Base-by-base conservation (phyloP, 2,113 vertebrate species). In the Tautogolabrus adspersus region DNA sequence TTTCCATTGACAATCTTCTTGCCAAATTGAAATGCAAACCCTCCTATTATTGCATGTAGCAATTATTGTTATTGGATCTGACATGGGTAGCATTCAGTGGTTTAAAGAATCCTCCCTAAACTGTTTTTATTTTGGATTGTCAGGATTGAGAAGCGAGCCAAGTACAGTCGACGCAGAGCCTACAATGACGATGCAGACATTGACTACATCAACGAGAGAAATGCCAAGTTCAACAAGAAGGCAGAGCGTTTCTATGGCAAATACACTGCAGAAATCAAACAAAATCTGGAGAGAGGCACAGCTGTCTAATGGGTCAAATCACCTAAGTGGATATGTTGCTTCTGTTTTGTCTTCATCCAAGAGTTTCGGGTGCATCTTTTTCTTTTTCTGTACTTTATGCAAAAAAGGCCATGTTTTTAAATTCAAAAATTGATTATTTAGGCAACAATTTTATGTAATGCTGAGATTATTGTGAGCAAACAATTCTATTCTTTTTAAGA, bases 161-260 rank as follows among this genome's bases (percentile, higher is more conserved):
- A 97, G 57, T 99, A 98, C 81, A 99, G 98, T 79, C 93, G 98
- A 0, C 94, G 98, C 47, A 93, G 98, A 1, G 96, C 97, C 1
- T 99, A 99, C 84, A 99, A 99, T 0, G 98, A 99, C 0, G 97
- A 99, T 0, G 95, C 98, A 0, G 97, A 98, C 89, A 97, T 99
- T 0, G 98, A 99, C 90, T 99, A 98, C 93, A 99, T 99, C 5
- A 99, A 99, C 0, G 98, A 99, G 88, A 94, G 98, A 38, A 99
- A 99, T 0, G 97, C 98, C 90, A 99, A 99, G 82, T 99, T 99
- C 95, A 99, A 99, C 91, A 97, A 99, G 94, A 99, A 99, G 79
- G 98, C 98, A 0, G 98, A 99, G 85, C 95, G 98, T 16, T 99
- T 99, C 95, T 99, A 99, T 0, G 97, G 98, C 72, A 99, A 99